phyloP scores from a whole-genome alignment of 2,113 vertebrate genomes.

The Gymnocephalus cernua region DNA sequence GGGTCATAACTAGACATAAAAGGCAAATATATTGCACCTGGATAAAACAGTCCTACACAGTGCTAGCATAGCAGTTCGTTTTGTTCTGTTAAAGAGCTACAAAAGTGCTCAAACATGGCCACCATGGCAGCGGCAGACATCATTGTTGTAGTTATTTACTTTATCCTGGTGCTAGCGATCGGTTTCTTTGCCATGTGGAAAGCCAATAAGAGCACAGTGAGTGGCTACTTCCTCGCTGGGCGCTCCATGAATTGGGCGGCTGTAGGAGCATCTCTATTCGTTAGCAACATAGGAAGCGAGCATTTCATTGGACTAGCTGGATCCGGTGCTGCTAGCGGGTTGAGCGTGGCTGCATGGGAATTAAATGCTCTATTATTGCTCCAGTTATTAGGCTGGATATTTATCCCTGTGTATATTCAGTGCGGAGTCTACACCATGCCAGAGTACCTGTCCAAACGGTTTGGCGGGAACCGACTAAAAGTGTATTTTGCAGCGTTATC shows the following conservation, averaged over 20 bases:
- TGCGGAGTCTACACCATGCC: conserved; percentile 97
- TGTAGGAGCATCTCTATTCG: conserved; percentile 95
- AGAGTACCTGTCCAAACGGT: conserved; percentile 95
- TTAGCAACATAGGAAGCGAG: conserved; percentile 99
- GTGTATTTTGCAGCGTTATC: conserved; percentile 94
- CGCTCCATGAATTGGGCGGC: conserved; percentile 95
- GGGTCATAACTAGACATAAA: neutral
- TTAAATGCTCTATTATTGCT: conserved; percentile 94
- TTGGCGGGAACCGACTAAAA: conserved; percentile 93
- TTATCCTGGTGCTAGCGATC: conserved; percentile 92
- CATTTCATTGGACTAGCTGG: conserved; percentile 98
- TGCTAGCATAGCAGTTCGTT: neutral
- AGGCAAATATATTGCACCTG: neutral
- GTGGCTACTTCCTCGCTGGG: conserved; percentile 96
- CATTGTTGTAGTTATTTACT: conserved; percentile 92
- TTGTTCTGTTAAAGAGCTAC: neutral
- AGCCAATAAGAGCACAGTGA: conserved; percentile 93
- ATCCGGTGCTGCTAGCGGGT: conserved; percentile 93
- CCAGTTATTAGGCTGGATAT: conserved; percentile 96
- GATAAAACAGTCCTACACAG: too few relatives aligned
- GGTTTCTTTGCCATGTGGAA: conserved; percentile 96
- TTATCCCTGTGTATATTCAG: conserved; percentile 95
- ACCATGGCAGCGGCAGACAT: conserved; percentile 92
- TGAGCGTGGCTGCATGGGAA: conserved; percentile 96
- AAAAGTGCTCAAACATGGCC: conserved; percentile 48